These are phyloP conservation scores for Cybosia mesomella DNA, from an alignment of 2,888 invertebrate species.

Conservation along the genomic window DNA sequence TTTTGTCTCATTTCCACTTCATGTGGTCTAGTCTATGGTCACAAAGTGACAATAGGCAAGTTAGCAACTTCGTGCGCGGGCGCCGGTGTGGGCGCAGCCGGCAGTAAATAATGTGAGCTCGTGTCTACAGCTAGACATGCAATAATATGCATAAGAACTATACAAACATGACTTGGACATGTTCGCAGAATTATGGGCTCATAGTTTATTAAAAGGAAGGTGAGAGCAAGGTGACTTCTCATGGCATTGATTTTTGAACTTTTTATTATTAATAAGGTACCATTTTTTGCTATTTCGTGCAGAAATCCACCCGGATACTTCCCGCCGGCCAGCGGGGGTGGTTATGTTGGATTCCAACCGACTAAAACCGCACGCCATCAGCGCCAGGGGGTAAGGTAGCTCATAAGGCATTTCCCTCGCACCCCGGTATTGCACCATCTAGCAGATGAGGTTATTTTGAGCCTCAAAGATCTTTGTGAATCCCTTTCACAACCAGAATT, in stretches of 20 bases:
- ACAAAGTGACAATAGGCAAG: slow-evolving; percentile 55
- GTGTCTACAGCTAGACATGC: slow-evolving; percentile 18
- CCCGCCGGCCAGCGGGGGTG: too few relatives aligned
- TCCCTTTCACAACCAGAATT: too few relatives aligned
- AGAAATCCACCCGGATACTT: too few relatives aligned
- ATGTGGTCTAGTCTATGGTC: slow-evolving; percentile 9
- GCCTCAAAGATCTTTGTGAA: too few relatives aligned
- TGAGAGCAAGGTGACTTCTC: background rate
- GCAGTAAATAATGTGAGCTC: slow-evolving; percentile 31
- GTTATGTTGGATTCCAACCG: too few relatives aligned
- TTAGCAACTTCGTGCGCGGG: slow-evolving; percentile 56
- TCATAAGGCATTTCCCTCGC: too few relatives aligned
- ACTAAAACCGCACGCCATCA: too few relatives aligned
- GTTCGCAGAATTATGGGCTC: slow-evolving; percentile 26
- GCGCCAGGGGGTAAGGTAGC: too few relatives aligned
- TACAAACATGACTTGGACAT: slow-evolving; percentile 20
- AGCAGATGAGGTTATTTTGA: too few relatives aligned
- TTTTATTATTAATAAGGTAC: too few relatives aligned
- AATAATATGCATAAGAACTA: slow-evolving; percentile 16
- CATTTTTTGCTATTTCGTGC: too few relatives aligned
- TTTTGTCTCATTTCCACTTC: slow-evolving; percentile 9
- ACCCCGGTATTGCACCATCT: too few relatives aligned
- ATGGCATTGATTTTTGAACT: background rate
- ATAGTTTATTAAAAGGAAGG: background rate
- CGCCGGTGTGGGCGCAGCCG: slow-evolving; percentile 57